Conservation (phyloP, 2,113 vertebrate species). For the Microcebus murinus region DNA sequence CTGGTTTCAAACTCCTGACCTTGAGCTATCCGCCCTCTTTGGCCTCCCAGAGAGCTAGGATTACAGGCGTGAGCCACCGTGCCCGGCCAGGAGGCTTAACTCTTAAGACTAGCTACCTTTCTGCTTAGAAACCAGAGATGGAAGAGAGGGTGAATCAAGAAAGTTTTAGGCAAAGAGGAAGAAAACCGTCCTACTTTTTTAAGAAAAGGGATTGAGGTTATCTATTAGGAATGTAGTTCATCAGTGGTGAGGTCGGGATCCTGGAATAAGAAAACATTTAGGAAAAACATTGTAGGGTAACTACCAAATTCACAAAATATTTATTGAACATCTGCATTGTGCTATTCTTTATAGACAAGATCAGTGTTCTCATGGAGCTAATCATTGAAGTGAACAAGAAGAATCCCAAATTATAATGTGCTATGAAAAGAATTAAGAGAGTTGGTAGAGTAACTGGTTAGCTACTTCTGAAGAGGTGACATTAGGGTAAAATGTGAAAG, state of each 20-base stretch:
- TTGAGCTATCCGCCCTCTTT: too few relatives aligned
- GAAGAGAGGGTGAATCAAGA: not conserved
- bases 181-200: not conserved
- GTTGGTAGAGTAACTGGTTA: not conserved
- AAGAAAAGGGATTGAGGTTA: not conserved
- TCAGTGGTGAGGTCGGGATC: not conserved
- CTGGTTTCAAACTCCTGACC: too few relatives aligned
- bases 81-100: not conserved
- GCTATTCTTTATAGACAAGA: not conserved
- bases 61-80: too few relatives aligned
- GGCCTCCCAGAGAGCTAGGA: too few relatives aligned
- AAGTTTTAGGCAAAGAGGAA: slow-evolving; percentile 18
- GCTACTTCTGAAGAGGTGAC: not conserved
- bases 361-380: not conserved
- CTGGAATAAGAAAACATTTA: not conserved
- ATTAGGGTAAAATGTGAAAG: not conserved
- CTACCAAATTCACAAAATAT: not conserved
- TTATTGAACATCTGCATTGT: not conserved
- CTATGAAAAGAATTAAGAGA: not conserved
- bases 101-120: not conserved
- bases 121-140: not conserved
- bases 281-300: not conserved
- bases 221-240: not conserved
- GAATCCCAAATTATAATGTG: not conserved
- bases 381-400: not conserved